phyloP scores from a whole-genome alignment of 2,888 invertebrate species.

The Cartodere bifasciata region DNA sequence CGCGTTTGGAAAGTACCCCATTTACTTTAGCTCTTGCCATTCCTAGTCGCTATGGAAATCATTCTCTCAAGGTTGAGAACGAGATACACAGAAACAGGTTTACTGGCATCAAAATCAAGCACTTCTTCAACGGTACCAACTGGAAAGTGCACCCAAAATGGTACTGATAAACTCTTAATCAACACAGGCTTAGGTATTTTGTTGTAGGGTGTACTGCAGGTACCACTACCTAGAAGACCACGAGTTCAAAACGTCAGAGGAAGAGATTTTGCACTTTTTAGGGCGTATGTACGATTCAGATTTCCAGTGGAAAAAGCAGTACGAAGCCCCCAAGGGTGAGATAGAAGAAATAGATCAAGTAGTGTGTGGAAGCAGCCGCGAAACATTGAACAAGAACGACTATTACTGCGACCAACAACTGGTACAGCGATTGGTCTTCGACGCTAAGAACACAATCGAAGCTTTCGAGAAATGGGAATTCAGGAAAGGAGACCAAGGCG shows the following conservation, averaged over 20 bases:
- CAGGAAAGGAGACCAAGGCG: slow-evolving; percentile 39
- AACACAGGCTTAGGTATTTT: too few species aligned
- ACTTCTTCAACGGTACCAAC: slow-evolving; percentile 58
- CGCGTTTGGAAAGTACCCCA: slow-evolving; percentile 73
- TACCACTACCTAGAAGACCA: slow-evolving; percentile 73
- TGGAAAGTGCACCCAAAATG: slow-evolving; percentile 79
- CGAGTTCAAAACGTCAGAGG: slow-evolving; percentile 59
- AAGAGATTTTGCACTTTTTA: slow-evolving; percentile 64
- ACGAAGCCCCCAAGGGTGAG: slow-evolving; percentile 23
- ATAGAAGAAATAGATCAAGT: slow-evolving; percentile 38
- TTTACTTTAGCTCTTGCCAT: slow-evolving; percentile 78
- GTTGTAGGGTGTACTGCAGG: slow-evolving; percentile 69
- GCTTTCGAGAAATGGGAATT: slow-evolving; percentile 32
- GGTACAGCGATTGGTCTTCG: slow-evolving; percentile 74
- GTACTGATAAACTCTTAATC: slow-evolving; percentile 36
- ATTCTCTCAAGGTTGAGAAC: slow-evolving; percentile 60
- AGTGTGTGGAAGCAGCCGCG: slow-evolving; percentile 52
- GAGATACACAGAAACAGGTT: slow-evolving; percentile 53
- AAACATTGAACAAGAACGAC: slow-evolving; percentile 50
- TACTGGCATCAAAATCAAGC: slow-evolving; percentile 55
- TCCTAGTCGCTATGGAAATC: slow-evolving; percentile 68
- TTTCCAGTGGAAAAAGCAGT: slow-evolving; percentile 54
- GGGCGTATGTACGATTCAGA: slow-evolving; percentile 45
- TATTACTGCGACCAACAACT: slow-evolving; percentile 78
- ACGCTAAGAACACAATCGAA: slow-evolving; percentile 60